Evolutionary conservation across 1,140 invertebrate species (phyloP), one percentile per base, ranked within the genome.

Genomic region (Lepidotrigona ventralis): DNA sequence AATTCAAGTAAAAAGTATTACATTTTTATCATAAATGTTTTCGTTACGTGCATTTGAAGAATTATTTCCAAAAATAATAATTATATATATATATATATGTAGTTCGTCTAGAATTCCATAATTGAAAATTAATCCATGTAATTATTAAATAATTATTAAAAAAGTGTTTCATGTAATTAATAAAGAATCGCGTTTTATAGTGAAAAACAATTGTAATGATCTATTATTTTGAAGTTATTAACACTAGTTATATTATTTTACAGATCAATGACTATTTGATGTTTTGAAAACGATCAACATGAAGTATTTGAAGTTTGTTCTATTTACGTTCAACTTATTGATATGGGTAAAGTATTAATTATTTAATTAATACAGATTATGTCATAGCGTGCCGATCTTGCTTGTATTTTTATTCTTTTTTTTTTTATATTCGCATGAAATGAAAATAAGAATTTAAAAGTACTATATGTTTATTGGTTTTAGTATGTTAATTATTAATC

Each of bases 281-380:
- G 83, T 60, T 85, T 90, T 83, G 81, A 86, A 75, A 84, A 85
- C 53, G 84, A 68, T 82, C 85, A 79, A 83, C 63, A 94, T 94
- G 93, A 94, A 94, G 89, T 92, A 93, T 85, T 93, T 94, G 81
- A 95, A 95, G 91, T 91, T 93, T 81, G 92, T 93, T 33, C 91
- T 95, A 81, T 93, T 95, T 71, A 88, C 92, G 11, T 95, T 95
- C 91, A 95, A 95, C 90, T 88, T 95, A 58, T 84, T 95, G 71
- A 95, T 95, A 93, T 95, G 95, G 95, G 95, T 95, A 93, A 94
- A 90, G 81, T 82, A 82, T 82, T 29, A 33, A 81, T 53, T 12
- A 23, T 51, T 74, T n/a, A 23, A 70, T 81, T 58, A 8, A 46
- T 46, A 73, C 68, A 26, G 70, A 53, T n/a, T 70, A 66, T 70